Evolutionary conservation across 2,888 invertebrate genomes (phyloP), one percentile per base, ranked within the genome.

Genomic region (Phytoseiulus persimilis): DNA sequence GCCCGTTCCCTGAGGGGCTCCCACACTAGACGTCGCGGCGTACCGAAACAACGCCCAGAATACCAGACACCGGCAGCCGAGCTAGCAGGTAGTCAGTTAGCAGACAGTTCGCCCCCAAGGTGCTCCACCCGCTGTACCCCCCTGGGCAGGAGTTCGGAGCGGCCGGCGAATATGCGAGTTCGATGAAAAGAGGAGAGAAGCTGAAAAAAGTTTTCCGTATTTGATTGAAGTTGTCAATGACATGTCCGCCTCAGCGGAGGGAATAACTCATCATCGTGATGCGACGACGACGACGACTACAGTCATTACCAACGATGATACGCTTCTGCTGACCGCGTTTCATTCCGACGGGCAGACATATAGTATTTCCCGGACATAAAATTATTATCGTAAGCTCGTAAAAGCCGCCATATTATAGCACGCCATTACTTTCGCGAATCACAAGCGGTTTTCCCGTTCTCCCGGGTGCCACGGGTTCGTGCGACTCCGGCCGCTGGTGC

Each of bases 191-290:
- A 65, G 39, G 65, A 65, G 65, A 65, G 9, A 18, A 65, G 28
- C 65, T 2, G 65, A 65, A 28, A 2, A 65, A 11, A 18, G 9
- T 28, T 65, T 23, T 23, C 28, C 18, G 65, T 65, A 65, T 28
- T 65, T 65, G 65, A 65, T 65, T 65, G 65, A 65, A 65, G 65
- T 65, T 65, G 65, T 65, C 65, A 65, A 65, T 65, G 65, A 65
- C 65, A 14, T 65, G 65, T 65, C 65, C 18, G 65, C 11, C 65
- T 65, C 28, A 65, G 65, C 18, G 65, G 1, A 9, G 39, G 18
- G 18, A 65, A 65, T 65, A 65, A 65, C 14, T 65, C 65, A 65
- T 65, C 65, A 23, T 23, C 23, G n/a, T n/a, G n/a, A n/a, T n/a
- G n/a, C n/a, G n/a, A n/a, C n/a, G n/a, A n/a, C n/a, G n/a, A n/a